A percentile compares a stretch with the other conserved stretches of the same genome.
Conservation (phyloP, 2,113 vertebrate genomes). For the Cochlearius cochlearius region DNA sequence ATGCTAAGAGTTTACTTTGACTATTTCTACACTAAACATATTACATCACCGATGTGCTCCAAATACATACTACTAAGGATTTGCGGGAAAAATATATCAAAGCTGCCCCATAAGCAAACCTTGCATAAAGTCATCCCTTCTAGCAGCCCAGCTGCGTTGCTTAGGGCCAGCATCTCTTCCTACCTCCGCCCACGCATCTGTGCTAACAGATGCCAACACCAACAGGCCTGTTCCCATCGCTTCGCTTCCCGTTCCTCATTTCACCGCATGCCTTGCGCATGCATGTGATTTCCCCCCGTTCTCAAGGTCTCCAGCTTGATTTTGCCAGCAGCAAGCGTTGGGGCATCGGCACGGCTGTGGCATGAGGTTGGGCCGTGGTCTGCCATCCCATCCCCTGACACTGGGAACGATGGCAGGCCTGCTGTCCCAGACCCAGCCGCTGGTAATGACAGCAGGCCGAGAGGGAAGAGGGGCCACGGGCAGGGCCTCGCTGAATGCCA, state of each 20-base stretch:
- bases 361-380: fast-evolving
- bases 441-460: fast-evolving
- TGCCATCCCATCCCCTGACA: not conserved
- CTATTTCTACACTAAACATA: not conserved
- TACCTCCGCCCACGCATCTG: not conserved
- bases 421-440: too few relatives aligned
- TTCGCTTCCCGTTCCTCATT: not conserved
- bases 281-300: not conserved
- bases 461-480: fast-evolving
- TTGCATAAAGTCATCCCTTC: not conserved
- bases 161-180: not conserved
- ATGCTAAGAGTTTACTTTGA: not conserved
- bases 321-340: not conserved
- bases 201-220: not conserved
- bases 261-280: fast-evolving
- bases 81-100: not conserved
- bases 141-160: not conserved
- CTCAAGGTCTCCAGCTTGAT: not conserved
- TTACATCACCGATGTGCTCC: not conserved
- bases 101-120: not conserved
- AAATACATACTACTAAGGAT: not conserved
- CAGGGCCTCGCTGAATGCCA: not conserved
- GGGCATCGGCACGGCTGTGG: fast-evolving
- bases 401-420: too few relatives aligned
- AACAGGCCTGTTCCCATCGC: not conserved